Base-by-base conservation (phyloP, 2,888 invertebrate genomes). In the Pherbina coryleti region DNA sequence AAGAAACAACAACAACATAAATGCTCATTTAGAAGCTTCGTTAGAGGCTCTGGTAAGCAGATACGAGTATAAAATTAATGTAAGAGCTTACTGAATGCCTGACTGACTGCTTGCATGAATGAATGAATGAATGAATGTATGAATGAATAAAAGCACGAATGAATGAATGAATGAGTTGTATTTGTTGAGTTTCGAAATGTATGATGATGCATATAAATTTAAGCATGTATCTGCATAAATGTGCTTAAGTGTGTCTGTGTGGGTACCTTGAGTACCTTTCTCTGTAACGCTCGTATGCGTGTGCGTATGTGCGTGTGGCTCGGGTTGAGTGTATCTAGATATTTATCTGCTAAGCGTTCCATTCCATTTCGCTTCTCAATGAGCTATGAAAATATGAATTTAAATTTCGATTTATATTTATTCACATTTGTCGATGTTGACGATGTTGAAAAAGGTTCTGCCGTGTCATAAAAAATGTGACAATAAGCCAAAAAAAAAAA, bases 311-410 rank as follows among this genome's bases (percentile, higher is more conserved):
- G 53, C 17, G 31, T n/a, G 34, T 70, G 49, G 11, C 17, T 49
- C 17, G n/a, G 22, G n/a, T 19, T 51, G 17, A 49, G 49, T 70
- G 8, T 22, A n/a, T 75, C 9, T 19, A 44, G 44, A 44, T 44
- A 44, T 44, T 44, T 44, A 44, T 44, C 14, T 44, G 44, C 60
- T 9, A 49, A 51, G 49, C 64, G 82, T 84, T 80, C 82, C 82
- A 81, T 66, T 64, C 81, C 83, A 85, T 85, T 85, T 84, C 82
- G 78, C 37, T 74, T 81, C 67, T 81, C 86, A 86, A 85, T 86
- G 85, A 86, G 82, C 82, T 82, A 83, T 85, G 81, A 83, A 84
- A 85, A 83, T 82, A 83, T 83, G 81, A 81, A 81, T 72, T 76
- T 76, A 19, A 57, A 69, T 69, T 75, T 75, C 34, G 31, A 75